These are phyloP conservation scores for Epizoanthus stellaris DNA, from an alignment of 92 coral and sea anemone genomes.

Conservation along the genomic window DNA sequence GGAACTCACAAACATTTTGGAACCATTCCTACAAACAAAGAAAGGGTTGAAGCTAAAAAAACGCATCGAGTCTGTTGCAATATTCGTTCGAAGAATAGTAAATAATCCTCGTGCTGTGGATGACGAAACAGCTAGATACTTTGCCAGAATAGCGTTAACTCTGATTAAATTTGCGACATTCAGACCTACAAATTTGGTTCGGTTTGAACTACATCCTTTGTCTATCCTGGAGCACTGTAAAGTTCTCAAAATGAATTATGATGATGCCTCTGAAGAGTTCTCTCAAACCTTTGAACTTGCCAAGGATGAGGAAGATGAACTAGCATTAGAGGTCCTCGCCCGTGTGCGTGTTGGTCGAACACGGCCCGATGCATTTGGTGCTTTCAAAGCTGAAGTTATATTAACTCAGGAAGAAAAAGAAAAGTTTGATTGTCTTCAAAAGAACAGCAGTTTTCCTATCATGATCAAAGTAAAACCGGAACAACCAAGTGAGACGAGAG, in stretches of 20 bases:
- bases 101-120: background rate
- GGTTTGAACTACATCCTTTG: background rate
- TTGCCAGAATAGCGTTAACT: background rate
- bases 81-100: background rate
- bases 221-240: background rate
- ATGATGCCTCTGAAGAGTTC: background rate
- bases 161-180: background rate
- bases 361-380: background rate
- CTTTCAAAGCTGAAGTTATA: background rate
- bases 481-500: background rate
- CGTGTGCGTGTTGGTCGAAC: background rate
- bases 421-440: background rate
- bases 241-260: background rate
- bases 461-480: background rate
- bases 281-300: constrained; percentile 1
- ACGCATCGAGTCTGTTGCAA: constrained; percentile 1
- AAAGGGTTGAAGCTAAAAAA: background rate
- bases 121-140: background rate
- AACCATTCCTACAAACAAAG: background rate
- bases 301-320: background rate
- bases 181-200: constrained; percentile 4
- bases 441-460: background rate
- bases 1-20: background rate
- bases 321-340: background rate
- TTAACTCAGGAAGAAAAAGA: background rate